Evolutionary conservation across 2,888 invertebrate genomes (phyloP).

Genomic region (Aphidius colemani): DNA sequence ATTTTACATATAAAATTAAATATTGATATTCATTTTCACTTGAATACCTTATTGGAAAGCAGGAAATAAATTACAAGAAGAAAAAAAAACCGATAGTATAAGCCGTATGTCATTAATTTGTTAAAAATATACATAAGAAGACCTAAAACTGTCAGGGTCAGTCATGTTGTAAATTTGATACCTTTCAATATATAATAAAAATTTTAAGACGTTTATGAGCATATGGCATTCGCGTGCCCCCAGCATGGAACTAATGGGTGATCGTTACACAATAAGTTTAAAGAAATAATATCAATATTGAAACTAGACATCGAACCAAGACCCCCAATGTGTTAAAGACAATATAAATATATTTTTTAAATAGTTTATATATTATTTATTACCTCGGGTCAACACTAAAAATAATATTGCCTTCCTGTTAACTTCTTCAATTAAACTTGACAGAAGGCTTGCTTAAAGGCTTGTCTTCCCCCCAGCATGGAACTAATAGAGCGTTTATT

Average conservation of each 20-base stretch:
- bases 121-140: constrained; percentile 43
- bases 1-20: too few species aligned
- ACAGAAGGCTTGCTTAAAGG: neutral
- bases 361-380: too few species aligned
- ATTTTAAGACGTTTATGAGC: constrained; percentile 20
- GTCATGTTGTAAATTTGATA: constrained; percentile 48
- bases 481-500: constrained; percentile 21
- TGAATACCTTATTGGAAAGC: too few species aligned
- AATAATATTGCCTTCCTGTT: too few species aligned
- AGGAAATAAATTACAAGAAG: too few species aligned
- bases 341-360: too few species aligned
- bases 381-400: too few species aligned
- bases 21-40: too few species aligned
- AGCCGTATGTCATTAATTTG: constrained; percentile 33
- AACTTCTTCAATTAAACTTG: neutral
- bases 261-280: constrained; percentile 36
- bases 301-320: neutral
- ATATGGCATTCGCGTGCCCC: constrained; percentile 53
- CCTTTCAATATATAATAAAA: constrained; percentile 43
- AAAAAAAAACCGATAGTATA: neutral
- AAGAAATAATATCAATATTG: neutral
- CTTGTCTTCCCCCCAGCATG: constrained; percentile 17
- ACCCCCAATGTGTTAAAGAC: neutral
- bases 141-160: constrained; percentile 35
- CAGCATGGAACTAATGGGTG: constrained; percentile 53